These are phyloP conservation scores for Arothron firmamentum DNA, from an alignment of 2,113 vertebrate species.

Conservation along the genomic window DNA sequence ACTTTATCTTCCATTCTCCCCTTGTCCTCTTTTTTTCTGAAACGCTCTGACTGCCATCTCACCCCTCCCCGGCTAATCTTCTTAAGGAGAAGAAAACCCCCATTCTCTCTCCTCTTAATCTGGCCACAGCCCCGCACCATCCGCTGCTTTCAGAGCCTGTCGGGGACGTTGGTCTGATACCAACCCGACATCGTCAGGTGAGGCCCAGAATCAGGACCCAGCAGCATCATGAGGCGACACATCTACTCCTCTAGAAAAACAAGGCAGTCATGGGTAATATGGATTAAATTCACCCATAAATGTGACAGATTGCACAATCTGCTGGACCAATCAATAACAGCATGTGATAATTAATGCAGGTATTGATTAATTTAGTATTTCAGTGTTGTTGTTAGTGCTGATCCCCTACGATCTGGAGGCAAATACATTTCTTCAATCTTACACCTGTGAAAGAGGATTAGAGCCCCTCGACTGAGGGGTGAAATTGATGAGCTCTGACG, in stretches of 20 bases:
- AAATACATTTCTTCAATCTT: no score
- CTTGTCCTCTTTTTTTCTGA: slow-evolving; percentile 63
- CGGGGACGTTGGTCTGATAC: slow-evolving; percentile 7
- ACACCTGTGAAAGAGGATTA: no score
- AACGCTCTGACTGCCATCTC: slow-evolving; percentile 70
- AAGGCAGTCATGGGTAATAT: no score
- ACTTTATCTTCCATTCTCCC: slow-evolving; percentile 72
- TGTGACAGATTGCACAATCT: no score
- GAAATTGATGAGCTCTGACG: no score
- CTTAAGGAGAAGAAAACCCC: slow-evolving; percentile 71
- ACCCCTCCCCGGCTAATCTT: slow-evolving; percentile 74
- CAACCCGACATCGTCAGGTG: not conserved
- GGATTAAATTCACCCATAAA: no score
- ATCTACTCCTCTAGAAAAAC: no score
- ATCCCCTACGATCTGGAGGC: no score
- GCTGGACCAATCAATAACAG: not conserved
- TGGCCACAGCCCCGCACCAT: slow-evolving; percentile 61
- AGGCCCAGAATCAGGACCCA: not conserved
- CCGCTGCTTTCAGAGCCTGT: slow-evolving; percentile 39
- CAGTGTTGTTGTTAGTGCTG: no score
- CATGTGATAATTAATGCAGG: not conserved
- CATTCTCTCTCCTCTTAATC: slow-evolving; percentile 67
- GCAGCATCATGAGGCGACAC: no score
- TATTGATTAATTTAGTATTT: no score
- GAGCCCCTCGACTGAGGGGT: no score